Evolutionary conservation across 2,113 vertebrate species (phyloP), one percentile per base, ranked within the genome.

Genomic region (Merops nubicus): DNA sequence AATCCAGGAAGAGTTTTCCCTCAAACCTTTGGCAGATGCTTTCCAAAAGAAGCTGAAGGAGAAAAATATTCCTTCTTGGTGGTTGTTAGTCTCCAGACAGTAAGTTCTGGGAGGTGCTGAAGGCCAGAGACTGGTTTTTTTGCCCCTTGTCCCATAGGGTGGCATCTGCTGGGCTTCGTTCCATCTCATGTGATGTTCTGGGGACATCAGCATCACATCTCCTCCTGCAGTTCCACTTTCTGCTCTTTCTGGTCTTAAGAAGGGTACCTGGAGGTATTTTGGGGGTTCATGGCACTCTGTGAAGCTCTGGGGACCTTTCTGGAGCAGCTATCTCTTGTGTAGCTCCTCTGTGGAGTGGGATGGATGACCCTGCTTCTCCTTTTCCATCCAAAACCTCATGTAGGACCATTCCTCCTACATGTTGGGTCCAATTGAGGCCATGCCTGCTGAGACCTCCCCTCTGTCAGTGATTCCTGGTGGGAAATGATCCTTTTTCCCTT

Each of bases 371-470:
- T n/a, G 28, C 7, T 34, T 60, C n/a, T 40, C 38, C 26, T 5
- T 3, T 57, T 11, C 20, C 20, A 12, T 47, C 40, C 11, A 8
- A 40, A 73, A 14, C 6, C n/a, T 18, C 12, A 2, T 3, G 12
- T 0, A 5, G 77, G 33, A 22, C 74, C 11, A 4, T 47, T 59
- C 31, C 31, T 50, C 29, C 15, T 13, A 45, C 5, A 0, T 1
- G 3, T 73, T 51, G 7, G 75, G 20, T 65, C 51, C 29, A 53
- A 59, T 4, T 4, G 43, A 43, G 50, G 43, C 33, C 29, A 21
- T 33, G 8, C 22, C 22, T 36, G 36, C 36, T 50, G 17, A 21
- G 26, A 57, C 8, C 12, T 77, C 31, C 26, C 12, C 0, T 5
- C n/a, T 28, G 64, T 22, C 72, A 56, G 56, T 9, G n/a, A 12